A percentile compares a stretch with the other conserved stretches of the same genome.
These are phyloP conservation scores for Misgurnus mizolepis DNA, from an alignment of 2,113 vertebrate species.

Conservation along the genomic window DNA sequence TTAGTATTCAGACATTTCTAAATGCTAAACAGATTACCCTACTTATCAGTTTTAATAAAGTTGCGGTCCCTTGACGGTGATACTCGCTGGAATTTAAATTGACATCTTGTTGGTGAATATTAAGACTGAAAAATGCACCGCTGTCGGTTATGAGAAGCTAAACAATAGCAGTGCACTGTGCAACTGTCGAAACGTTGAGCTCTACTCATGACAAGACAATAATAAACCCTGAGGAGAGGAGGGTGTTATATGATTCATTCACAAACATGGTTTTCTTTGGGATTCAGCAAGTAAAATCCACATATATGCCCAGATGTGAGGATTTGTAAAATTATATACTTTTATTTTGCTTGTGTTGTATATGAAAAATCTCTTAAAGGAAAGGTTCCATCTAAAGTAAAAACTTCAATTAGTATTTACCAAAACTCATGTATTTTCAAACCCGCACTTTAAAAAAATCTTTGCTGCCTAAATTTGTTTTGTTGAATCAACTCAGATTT, in stretches of 20 bases:
- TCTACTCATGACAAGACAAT: constrained; percentile 19
- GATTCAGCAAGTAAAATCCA: constrained; percentile 3
- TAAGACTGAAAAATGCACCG: constrained; percentile 19
- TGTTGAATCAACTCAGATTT: too few species aligned
- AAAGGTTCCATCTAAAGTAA: not conserved
- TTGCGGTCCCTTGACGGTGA: constrained; percentile 18
- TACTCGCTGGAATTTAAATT: not conserved
- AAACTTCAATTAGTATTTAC: too few species aligned
- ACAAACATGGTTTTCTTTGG: not conserved
- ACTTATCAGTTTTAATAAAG: constrained; percentile 8
- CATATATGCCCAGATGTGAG: not conserved
- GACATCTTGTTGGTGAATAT: constrained; percentile 37
- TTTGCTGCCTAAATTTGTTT: too few species aligned
- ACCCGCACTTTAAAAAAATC: too few species aligned
- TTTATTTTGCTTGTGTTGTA: not conserved
- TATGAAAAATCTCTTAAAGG: not conserved
- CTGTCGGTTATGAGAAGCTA: not conserved
- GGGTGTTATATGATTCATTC: constrained; percentile 29
- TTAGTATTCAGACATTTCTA: constrained; percentile 2
- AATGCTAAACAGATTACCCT: not conserved
- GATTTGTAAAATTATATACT: not conserved
- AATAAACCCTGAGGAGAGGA: not conserved
- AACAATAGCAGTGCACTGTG: not conserved
- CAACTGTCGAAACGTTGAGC: constrained; percentile 23
- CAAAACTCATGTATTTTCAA: too few species aligned